Percentiles rank a stretch among this genome's conserved stretches.
Evolutionary conservation across 1,140 invertebrate species (phyloP).

Genomic region (Polyergus mexicanus): DNA sequence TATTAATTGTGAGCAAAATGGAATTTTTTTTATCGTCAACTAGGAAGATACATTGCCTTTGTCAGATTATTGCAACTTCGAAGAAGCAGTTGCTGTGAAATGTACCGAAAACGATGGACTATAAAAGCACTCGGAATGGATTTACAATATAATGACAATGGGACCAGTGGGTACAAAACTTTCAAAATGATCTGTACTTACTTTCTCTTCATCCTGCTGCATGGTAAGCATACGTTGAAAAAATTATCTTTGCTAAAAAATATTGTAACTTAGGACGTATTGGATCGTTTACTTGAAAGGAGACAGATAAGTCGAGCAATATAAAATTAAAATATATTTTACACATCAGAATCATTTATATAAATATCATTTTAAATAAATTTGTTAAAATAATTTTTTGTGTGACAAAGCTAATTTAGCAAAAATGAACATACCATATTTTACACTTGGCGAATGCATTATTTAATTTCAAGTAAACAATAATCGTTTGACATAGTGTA

Average conservation of each 20-base stretch:
- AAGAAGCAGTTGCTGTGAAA: conserved; percentile 76
- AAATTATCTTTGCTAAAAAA: neutral
- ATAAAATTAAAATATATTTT: neutral
- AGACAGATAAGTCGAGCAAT: neutral
- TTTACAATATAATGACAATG: conserved; percentile 70
- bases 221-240: conserved; percentile 69
- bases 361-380: conserved; percentile 6
- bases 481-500: conserved; percentile 1
- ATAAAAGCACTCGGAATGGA: conserved; percentile 72
- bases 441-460: neutral
- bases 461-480: neutral
- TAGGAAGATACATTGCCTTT: conserved; percentile 40
- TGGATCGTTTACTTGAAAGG: neutral
- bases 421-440: neutral
- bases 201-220: conserved; percentile 72
- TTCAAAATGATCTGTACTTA: conserved; percentile 75
- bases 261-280: conserved; percentile 2
- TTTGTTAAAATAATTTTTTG: neutral
- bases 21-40: conserved; percentile 54
- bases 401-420: neutral
- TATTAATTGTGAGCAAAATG: conserved; percentile 19
- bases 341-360: neutral
- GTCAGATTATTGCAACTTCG: conserved; percentile 48
- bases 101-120: conserved; percentile 79
- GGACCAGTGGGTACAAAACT: conserved; percentile 57